Percentiles rank a stretch among this genome's conserved stretches.
These are phyloP conservation scores for Papilio xuthus DNA, from an alignment of 1,140 invertebrate species.

Conservation along the genomic window DNA sequence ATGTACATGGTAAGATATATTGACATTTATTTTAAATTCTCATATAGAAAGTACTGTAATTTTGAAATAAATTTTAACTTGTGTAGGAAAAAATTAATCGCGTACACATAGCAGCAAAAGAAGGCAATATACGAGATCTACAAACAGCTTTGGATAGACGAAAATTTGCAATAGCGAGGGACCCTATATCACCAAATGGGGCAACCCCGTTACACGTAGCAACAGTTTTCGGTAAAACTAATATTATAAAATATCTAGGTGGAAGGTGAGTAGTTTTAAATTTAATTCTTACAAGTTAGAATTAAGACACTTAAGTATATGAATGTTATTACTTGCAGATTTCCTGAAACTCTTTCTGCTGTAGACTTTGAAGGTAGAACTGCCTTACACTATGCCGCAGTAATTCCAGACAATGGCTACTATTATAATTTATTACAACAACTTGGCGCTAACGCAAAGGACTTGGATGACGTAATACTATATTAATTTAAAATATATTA, in stretches of 20 bases:
- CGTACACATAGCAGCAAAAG: slow-evolving; percentile 92
- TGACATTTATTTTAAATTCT: slow-evolving; percentile 1
- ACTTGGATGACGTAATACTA: slow-evolving; percentile 90
- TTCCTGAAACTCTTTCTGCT: slow-evolving; percentile 91
- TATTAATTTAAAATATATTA: slow-evolving; percentile 24
- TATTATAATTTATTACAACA: slow-evolving; percentile 93
- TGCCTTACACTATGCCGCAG: slow-evolving; percentile 95
- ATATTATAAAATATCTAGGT: slow-evolving; percentile 84
- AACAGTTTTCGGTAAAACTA: slow-evolving; percentile 90
- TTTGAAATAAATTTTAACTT: slow-evolving; percentile 48
- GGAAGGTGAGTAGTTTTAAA: slow-evolving; percentile 70
- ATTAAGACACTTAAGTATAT: not conserved
- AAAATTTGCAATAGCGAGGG: slow-evolving; percentile 94
- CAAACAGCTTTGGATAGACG: slow-evolving; percentile 93
- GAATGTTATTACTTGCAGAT: slow-evolving; percentile 78
- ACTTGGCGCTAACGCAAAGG: slow-evolving; percentile 91
- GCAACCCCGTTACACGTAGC: slow-evolving; percentile 96
- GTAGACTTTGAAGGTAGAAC: slow-evolving; percentile 91
- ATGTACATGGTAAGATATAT: slow-evolving; percentile 89
- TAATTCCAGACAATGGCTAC: slow-evolving; percentile 92
- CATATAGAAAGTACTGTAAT: not conserved
- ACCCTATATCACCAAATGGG: slow-evolving; percentile 90
- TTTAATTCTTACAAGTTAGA: not conserved
- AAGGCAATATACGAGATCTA: slow-evolving; percentile 91
- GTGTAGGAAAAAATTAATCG: slow-evolving; percentile 92